A percentile compares a stretch with the other conserved stretches of the same genome.
Conservation (phyloP, 2,113 vertebrate species). For the Carollia perspicillata region DNA sequence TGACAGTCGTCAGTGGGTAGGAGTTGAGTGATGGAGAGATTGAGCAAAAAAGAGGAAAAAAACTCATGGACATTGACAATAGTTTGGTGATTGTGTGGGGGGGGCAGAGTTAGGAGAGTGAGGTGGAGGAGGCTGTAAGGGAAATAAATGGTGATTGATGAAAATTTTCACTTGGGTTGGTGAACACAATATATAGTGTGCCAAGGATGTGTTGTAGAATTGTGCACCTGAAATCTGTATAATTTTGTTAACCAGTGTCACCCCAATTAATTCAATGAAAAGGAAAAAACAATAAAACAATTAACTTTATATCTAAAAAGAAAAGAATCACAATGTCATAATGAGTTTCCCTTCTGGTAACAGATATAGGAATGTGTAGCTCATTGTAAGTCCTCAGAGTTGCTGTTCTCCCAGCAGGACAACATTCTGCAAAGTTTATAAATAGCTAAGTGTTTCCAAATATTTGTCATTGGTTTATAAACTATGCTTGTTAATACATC, state of each 20-base stretch:
- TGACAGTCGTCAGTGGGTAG: background rate
- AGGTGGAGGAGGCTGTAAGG: background rate
- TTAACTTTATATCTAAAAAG: background rate
- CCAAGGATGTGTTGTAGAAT: background rate
- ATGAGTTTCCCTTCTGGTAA: background rate
- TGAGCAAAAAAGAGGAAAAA: background rate
- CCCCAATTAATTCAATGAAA: background rate
- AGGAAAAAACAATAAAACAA: background rate
- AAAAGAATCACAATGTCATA: background rate
- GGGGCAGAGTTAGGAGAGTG: background rate
- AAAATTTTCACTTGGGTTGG: background rate
- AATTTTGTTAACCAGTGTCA: background rate
- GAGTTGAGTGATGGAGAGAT: background rate
- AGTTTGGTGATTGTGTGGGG: background rate
- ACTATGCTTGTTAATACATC: constrained; percentile 62
- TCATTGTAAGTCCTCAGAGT: constrained; percentile 24
- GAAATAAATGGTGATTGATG: background rate
- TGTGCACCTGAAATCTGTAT: background rate
- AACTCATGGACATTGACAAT: background rate
- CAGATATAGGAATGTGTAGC: background rate
- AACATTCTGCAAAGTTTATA: constrained; percentile 17
- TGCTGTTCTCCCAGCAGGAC: constrained; percentile 30
- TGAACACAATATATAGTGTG: background rate
- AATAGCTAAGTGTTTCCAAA: constrained; percentile 39
- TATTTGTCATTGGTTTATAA: constrained; percentile 64